Evolutionary conservation across 2,113 vertebrate genomes (phyloP), one percentile per base, ranked within the genome.

Genomic region (Lamprologus tigripictilis): DNA sequence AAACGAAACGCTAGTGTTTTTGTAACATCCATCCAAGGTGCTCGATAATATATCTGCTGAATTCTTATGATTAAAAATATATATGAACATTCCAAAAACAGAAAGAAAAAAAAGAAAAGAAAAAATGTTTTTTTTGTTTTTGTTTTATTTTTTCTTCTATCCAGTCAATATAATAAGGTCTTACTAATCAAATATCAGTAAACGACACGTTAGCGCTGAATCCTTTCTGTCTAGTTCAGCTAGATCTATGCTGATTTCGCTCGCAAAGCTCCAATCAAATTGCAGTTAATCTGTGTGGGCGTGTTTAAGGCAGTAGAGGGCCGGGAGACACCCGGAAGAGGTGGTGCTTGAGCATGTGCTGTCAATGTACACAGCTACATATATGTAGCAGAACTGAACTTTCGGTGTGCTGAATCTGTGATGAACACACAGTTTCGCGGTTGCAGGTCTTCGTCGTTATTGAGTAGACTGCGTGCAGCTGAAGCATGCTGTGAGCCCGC

Each of bases 261-360:
- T 31, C 8, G 2, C 2, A 33, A 19, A 17, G 17, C 84, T 57
- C 96, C 96, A 96, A 96, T 96, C 71, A 86, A 16, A 93, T 51
- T 33, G 2, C 37, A 51, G 53, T 16, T 17, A 6, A 7, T 0
- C 6, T 23, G 3, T 76, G 42, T 85, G 84, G 93, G 91, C 82
- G 89, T 9, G 6, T 28, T 40, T 42, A n/a, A 4, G 26, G 3
- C 49, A 17, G 51, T 7, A 61, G 14, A 3, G 57, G 5, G 2
- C 57, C 14, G 26, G 81, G 81, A 42, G 9, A 35, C 7, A 23
- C 47, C 28, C 28, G 57, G 81, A 90, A 79, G 33, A 79, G 47
- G 40, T 2, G 31, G 63, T 16, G 4, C 14, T 5, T 14, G 10
- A 3, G 4, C 28, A 21, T 9, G 63, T 82, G 31, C 14, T 6